Evolutionary conservation across 1,140 invertebrate genomes (phyloP), one percentile per base, ranked within the genome.

Genomic region (Formica selysi): DNA sequence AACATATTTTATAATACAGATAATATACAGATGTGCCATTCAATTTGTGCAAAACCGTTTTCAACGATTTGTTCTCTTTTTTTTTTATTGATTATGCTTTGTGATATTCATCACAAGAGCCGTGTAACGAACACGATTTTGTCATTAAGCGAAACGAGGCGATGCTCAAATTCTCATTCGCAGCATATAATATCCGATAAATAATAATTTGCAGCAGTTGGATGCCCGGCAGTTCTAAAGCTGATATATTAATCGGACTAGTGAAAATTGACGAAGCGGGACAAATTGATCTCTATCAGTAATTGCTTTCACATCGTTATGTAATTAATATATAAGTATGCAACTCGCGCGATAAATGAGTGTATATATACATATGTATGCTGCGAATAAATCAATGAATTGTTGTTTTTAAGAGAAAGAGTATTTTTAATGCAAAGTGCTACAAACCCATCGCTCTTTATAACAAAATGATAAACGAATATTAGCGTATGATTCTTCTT

Each of bases 161-260:
- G 41, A 67, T 26, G 51, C 51, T 59, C 64, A 67, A 51, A 79
- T 57, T 78, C 13, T 59, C 36, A 62, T 79, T 68, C 38, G 29
- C 64, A 26, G 44, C 10, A 67, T 51, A 51, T 65, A 67, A 68
- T 67, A 65, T 36, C 32, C 26, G 38, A 81, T 71, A 81, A 84
- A 84, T 84, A 84, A 84, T 76, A 76, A 84, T 84, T 84, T 65
- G 51, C 57, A 41, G 32, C 71, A 84, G 81, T 26, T 76, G 41
- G 51, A 84, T 64, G 29, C 70, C 57, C 16, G 57, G n/a, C 57
- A 54, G 48, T 84, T 54, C 59, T 57, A 76, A 76, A 84, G 81
- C 81, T 41, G 80, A 64, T 51, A 76, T 84, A 76, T 76, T 84
- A 84, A 84, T 74, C 71, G 71, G 71, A 76, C 64, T 84, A 76